phyloP scores from a whole-genome alignment of 30 jellyfish, hydroid and myxozoan species.

The Cassiopea andromeda region DNA sequence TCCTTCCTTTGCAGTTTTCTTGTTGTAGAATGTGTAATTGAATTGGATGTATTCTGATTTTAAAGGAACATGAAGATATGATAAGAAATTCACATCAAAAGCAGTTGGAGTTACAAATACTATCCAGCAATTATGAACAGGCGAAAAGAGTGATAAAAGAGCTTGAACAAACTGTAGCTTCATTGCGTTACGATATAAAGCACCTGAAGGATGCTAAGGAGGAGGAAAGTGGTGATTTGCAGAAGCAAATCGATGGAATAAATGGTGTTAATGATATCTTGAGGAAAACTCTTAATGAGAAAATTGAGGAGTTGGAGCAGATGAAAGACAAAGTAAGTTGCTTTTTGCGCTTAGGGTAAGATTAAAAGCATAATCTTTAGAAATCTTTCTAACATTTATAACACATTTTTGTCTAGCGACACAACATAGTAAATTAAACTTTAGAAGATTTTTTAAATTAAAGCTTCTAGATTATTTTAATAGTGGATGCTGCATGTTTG shows the following conservation, averaged over 20 bases:
- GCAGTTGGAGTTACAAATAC: conserved; percentile 30
- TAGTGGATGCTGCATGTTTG: too few relatives aligned
- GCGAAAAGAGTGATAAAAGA: conserved; percentile 34
- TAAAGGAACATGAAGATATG: conserved; percentile 62
- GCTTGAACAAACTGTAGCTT: conserved; percentile 35
- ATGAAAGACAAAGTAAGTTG: conserved; percentile 27
- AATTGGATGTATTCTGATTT: not conserved
- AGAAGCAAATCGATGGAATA: conserved; percentile 49
- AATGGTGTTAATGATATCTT: conserved; percentile 67
- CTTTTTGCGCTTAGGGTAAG: too few relatives aligned
- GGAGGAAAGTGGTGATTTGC: conserved; percentile 11
- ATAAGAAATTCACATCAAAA: conserved; percentile 46
- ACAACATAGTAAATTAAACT: too few relatives aligned
- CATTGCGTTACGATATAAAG: conserved; percentile 44
- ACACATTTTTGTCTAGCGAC: too few relatives aligned
- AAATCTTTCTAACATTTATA: too few relatives aligned
- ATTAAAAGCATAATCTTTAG: too few relatives aligned
- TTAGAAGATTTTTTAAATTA: too few relatives aligned
- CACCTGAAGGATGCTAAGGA: conserved; percentile 11
- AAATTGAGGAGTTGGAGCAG: conserved; percentile 34
- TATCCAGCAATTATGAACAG: conserved; percentile 43
- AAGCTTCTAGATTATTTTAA: too few relatives aligned
- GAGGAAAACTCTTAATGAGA: conserved; percentile 60
- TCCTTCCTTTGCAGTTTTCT: too few relatives aligned
- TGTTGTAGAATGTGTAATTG: too few relatives aligned